Percentiles rank a stretch among this genome's conserved stretches.
phyloP scores from a whole-genome alignment of 2,797 vertebrate species.

The Microchirus variegatus region DNA sequence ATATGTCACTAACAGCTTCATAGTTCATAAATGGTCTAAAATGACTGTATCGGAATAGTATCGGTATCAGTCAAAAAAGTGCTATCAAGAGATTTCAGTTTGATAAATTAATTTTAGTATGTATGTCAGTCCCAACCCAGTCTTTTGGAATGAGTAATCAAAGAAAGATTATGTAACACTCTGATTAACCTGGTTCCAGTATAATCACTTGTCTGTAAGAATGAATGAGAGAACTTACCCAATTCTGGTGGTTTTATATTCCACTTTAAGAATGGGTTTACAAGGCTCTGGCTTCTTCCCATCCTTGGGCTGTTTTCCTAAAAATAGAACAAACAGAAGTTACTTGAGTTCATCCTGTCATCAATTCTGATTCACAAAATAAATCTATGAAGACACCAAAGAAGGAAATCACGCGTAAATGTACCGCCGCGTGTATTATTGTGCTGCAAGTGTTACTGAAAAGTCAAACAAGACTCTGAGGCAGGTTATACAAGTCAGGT shows the following conservation, averaged over 20 bases:
- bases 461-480: slow-evolving; percentile 15
- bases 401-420: not conserved
- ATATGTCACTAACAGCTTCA: no score
- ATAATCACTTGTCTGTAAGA: no score
- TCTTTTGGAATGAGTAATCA: no score
- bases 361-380: slow-evolving; percentile 42
- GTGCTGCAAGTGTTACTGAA: slow-evolving; percentile 3
- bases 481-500: slow-evolving; percentile 18
- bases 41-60: no score
- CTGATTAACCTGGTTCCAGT: no score
- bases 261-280: slow-evolving; percentile 99
- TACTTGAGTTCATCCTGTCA: slow-evolving; percentile 54
- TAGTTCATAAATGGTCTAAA: no score
- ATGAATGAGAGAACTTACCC: slow-evolving; percentile 83
- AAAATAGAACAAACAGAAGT: slow-evolving; percentile 75
- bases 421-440: not conserved
- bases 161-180: no score
- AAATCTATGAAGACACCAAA: slow-evolving; percentile 18
- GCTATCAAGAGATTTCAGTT: no score
- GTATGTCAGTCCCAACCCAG: no score
- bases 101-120: no score
- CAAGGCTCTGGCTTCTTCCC: slow-evolving; percentile 99
- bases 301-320: slow-evolving; percentile 98
- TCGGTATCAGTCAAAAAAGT: no score
- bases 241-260: slow-evolving; percentile 95